Evolutionary conservation across 2,888 invertebrate species (phyloP).

Genomic region (Zootermopsis nevadensis): DNA sequence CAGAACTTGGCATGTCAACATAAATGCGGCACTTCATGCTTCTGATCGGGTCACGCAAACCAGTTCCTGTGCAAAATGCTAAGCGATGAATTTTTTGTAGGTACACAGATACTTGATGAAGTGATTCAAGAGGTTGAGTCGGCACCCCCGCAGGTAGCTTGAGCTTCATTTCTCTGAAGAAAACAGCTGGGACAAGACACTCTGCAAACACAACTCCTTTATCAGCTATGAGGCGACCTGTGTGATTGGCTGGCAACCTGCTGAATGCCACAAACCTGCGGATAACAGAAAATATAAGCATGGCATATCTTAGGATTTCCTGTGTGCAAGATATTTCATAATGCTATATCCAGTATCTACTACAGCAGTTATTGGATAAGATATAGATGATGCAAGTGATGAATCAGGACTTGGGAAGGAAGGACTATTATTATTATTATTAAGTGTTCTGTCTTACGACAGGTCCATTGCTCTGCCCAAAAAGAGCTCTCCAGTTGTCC

Average conservation of each 20-base stretch:
- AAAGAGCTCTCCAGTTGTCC: too few relatives aligned
- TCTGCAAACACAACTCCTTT: conserved; percentile 27
- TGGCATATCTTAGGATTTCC: background rate
- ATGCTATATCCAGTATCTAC: too few relatives aligned
- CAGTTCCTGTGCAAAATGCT: conserved; percentile 34
- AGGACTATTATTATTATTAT: too few relatives aligned
- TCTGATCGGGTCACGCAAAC: conserved; percentile 8
- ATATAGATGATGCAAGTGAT: too few relatives aligned
- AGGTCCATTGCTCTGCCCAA: too few relatives aligned
- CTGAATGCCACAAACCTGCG: conserved; percentile 40
- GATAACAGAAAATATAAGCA: background rate
- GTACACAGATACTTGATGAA: conserved; percentile 13
- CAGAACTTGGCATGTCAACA: conserved; percentile 26
- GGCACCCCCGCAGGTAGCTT: conserved; percentile 6
- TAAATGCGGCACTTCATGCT: conserved; percentile 26
- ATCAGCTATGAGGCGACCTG: conserved; percentile 5
- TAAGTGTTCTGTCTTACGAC: too few relatives aligned
- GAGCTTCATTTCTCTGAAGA: conserved; percentile 34
- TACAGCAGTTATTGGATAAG: too few relatives aligned
- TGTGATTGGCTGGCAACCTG: background rate
- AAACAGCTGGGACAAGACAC: conserved; percentile 11
- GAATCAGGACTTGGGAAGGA: too few relatives aligned
- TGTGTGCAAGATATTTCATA: too few relatives aligned
- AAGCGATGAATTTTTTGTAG: conserved; percentile 31
- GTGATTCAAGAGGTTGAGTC: conserved; percentile 20